Base-by-base conservation (phyloP, 2,797 vertebrate species). In the Alcedo atthis region DNA sequence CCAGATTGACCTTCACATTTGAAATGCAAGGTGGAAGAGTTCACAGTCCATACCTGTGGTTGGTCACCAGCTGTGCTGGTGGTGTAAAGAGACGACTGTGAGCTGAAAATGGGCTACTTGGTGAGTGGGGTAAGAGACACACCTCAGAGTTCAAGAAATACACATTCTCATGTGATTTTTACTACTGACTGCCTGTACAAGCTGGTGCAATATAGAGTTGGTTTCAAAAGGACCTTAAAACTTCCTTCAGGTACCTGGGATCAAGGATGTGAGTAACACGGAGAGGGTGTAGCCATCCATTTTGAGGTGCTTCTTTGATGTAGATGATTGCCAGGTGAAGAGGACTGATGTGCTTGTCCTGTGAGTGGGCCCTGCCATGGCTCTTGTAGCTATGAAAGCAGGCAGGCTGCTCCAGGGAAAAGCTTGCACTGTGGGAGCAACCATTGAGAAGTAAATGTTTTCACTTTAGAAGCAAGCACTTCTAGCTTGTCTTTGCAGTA, bases 291-390 rank as follows among this genome's bases (percentile, higher is more conserved):
- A 62, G 33, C 9, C 1, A 1, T 53, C 24, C 25, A 24, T 37
- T 19, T 51, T 40, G 8, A 53, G 28, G 9, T 5, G 3, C 22
- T 17, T 32, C 25, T 53, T 16, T 43, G 43, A 8, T 0, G 0
- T 6, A 33, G 62, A 12, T 0, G 4, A 4, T 22, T 71, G 9
- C 7, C 25, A 20, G 28, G 37, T 57, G 54, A 45, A 40, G 26
- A 62, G 21, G n/a, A 49, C 15, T 3, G 12, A n/a, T 24, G 9
- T 20, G 12, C 55, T 21, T 61, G 59, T 42, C 59, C 37, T 30
- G 8, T 37, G 35, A 33, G 58, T 12, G 37, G 59, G 18, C 37
- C 18, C 30, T 28, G 15, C 35, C 19, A 15, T 15, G 37, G 37
- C 58, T 6, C 8, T 37, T 26, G 58, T 40, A 40, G 58, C 37